These are phyloP conservation scores for Pycnomerus fuliginosus DNA, from an alignment of 2,888 invertebrate species.

Conservation along the genomic window DNA sequence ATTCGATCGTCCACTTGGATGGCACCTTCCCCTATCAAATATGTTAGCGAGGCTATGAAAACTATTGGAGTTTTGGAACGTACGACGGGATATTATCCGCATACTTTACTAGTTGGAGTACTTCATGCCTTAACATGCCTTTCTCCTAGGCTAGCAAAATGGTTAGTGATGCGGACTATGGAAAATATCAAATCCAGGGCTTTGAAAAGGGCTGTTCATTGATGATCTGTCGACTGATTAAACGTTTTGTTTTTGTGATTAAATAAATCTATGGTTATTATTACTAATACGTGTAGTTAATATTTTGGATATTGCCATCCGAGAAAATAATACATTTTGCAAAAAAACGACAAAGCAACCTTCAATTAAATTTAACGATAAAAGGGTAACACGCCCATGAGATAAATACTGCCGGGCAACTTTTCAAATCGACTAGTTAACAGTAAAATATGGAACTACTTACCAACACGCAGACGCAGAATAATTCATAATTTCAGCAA, in stretches of 20 bases:
- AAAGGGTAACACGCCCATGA: no score
- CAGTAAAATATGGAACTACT: no score
- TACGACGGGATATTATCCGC: slow-evolving; percentile 77
- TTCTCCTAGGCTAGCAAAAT: slow-evolving; percentile 59
- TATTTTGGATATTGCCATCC: no score
- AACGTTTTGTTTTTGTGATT: neutral
- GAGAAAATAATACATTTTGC: no score
- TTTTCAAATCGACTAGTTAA: no score
- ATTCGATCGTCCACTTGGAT: slow-evolving; percentile 71
- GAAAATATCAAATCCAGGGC: slow-evolving; percentile 63
- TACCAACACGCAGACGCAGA: no score
- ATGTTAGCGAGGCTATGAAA: slow-evolving; percentile 69
- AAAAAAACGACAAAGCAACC: no score
- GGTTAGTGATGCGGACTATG: slow-evolving; percentile 66
- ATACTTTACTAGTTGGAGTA: slow-evolving; percentile 59
- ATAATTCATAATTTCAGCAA: no score
- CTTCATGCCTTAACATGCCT: slow-evolving; percentile 55
- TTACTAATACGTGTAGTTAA: no score
- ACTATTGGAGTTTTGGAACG: slow-evolving; percentile 68
- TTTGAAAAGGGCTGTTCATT: slow-evolving; percentile 44
- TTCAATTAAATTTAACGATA: no score
- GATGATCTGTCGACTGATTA: neutral
- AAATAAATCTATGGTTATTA: neutral
- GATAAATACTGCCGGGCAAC: no score
- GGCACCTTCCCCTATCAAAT: slow-evolving; percentile 72